phyloP scores from a whole-genome alignment of 1,140 invertebrate species.

The Sitophilus oryzae region DNA sequence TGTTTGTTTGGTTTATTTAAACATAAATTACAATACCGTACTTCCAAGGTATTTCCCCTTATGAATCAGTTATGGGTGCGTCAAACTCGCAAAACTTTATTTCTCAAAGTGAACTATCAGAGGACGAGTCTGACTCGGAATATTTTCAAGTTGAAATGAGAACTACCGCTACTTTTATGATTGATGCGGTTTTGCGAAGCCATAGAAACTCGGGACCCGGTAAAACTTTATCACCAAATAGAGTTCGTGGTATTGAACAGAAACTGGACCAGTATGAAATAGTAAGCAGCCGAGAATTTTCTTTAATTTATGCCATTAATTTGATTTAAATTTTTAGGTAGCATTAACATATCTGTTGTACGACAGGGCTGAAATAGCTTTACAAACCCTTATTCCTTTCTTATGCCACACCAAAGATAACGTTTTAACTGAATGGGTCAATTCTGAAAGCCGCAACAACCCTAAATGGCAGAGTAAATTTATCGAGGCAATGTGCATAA shows the following conservation, averaged over 20 bases:
- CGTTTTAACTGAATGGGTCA: constrained; percentile 25
- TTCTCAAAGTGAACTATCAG: neutral
- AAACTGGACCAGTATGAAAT: constrained; percentile 26
- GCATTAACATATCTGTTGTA: constrained; percentile 32
- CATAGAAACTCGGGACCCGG: neutral
- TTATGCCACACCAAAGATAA: constrained; percentile 5
- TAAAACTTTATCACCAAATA: neutral
- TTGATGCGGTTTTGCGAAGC: neutral
- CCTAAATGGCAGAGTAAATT: constrained; percentile 30
- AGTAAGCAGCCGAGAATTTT: constrained; percentile 7
- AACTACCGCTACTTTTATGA: neutral
- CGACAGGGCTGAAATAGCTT: constrained; percentile 19
- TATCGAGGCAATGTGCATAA: constrained; percentile 33
- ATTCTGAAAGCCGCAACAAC: constrained; percentile 1
- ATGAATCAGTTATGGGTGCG: neutral
- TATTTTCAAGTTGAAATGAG: neutral
- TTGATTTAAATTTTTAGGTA: constrained; percentile 25
- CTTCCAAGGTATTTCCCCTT: neutral
- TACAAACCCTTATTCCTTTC: constrained; percentile 20
- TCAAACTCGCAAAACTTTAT: neutral
- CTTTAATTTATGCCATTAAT: neutral
- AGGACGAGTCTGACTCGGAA: neutral
- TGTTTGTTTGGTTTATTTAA: too few relatives aligned
- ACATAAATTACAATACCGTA: too few relatives aligned
- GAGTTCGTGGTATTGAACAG: constrained; percentile 13